Evolutionary conservation across 1,140 invertebrate species (phyloP).

Genomic region (Leptinotarsa texana): DNA sequence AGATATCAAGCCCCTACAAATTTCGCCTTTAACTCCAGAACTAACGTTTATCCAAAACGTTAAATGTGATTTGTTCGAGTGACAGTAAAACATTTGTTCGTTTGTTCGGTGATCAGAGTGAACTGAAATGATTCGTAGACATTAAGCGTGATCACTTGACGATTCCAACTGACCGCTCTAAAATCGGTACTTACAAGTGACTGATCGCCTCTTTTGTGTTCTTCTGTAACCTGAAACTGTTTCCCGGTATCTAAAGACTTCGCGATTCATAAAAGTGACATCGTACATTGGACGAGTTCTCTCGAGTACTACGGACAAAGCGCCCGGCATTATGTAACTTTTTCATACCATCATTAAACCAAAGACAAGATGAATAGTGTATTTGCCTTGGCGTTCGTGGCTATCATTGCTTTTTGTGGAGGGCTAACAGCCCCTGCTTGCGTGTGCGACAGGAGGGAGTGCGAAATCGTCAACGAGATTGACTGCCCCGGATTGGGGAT

Average conservation of each 20-base stretch:
- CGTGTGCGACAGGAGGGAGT: constrained; percentile 64
- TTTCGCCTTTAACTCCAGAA: neutral
- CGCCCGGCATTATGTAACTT: constrained; percentile 28
- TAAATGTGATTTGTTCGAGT: neutral
- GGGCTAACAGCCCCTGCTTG: constrained; percentile 56
- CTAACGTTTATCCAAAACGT: neutral
- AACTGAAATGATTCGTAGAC: neutral
- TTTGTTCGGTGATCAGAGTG: neutral
- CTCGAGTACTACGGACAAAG: neutral
- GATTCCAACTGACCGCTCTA: no score
- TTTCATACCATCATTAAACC: constrained; percentile 2
- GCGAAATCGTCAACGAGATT: constrained; percentile 62
- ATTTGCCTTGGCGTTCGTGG: constrained; percentile 51
- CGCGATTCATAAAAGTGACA: no score
- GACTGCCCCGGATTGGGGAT: constrained; percentile 64
- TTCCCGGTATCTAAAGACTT: no score
- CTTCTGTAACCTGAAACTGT: no score
- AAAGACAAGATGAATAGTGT: constrained; percentile 51
- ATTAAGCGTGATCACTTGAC: no score
- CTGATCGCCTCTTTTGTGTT: no score
- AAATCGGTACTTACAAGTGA: no score
- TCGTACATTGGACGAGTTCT: neutral
- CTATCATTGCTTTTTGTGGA: constrained; percentile 52
- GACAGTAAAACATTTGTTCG: neutral
- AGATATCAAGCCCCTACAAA: neutral